These are phyloP conservation scores for Octopus sinensis DNA, from an alignment of 1,140 invertebrate genomes.

Conservation along the genomic window DNA sequence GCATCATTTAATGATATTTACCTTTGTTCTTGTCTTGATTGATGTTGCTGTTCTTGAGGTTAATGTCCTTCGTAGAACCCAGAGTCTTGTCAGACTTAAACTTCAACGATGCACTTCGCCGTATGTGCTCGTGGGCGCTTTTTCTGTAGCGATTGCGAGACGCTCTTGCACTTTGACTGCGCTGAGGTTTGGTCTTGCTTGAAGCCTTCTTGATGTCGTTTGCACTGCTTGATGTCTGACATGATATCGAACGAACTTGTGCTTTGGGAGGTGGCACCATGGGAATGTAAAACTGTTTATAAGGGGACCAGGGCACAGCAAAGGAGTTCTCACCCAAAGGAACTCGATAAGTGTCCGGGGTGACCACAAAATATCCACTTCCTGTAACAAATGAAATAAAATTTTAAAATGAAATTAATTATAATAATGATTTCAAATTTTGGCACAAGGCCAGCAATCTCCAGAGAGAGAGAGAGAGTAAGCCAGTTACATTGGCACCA, in stretches of 20 bases:
- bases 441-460: too few relatives aligned
- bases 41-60: conserved; percentile 32
- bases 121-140: conserved; percentile 27
- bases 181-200: conserved; percentile 19
- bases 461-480: too few relatives aligned
- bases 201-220: neutral
- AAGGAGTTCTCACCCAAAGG: conserved; percentile 29
- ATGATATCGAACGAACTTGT: conserved; percentile 46
- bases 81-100: conserved; percentile 36
- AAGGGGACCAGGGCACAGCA: conserved; percentile 41
- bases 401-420: too few relatives aligned
- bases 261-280: conserved; percentile 34
- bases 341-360: conserved; percentile 48
- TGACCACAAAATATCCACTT: conserved; percentile 52
- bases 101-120: conserved; percentile 38
- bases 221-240: conserved; percentile 34
- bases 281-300: conserved; percentile 52
- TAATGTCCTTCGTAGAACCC: conserved; percentile 31
- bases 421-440: too few relatives aligned
- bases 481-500: too few relatives aligned
- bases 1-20: conserved; percentile 16
- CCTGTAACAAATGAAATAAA: conserved; percentile 33
- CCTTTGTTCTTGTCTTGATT: conserved; percentile 46
- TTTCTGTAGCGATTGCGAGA: conserved; percentile 18
- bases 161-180: conserved; percentile 38